Percentiles rank a stretch among this genome's conserved stretches.
phyloP scores from a whole-genome alignment of 2,888 invertebrate genomes.

The Barypeithes pellucidus region DNA sequence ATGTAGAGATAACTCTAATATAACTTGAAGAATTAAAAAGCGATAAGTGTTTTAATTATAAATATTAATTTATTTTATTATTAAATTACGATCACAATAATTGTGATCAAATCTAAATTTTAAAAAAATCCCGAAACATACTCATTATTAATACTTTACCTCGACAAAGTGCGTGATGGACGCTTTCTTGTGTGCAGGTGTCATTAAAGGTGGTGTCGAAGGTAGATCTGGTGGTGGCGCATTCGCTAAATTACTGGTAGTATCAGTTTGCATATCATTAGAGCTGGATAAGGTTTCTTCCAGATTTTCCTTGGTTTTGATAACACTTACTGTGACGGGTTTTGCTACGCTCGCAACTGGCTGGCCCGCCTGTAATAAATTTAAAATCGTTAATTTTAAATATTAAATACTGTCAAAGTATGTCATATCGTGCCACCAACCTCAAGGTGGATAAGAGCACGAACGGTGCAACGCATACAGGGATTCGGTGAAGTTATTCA shows the following conservation, averaged over 20 bases:
- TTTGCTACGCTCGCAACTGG: constrained; percentile 49
- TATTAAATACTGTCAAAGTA: constrained; percentile 8
- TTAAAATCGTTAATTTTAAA: constrained; percentile 9
- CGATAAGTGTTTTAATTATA: no score
- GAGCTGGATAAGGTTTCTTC: constrained; percentile 45
- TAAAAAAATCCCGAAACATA: no score
- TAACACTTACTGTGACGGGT: constrained; percentile 65
- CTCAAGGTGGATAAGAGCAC: background rate
- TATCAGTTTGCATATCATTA: constrained; percentile 21
- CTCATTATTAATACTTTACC: constrained; percentile 47
- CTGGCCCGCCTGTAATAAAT: constrained; percentile 31
- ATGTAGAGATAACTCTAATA: no score
- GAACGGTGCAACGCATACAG: no score
- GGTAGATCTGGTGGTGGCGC: constrained; percentile 6
- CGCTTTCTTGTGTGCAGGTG: constrained; percentile 67
- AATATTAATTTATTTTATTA: no score
- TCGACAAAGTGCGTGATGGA: constrained; percentile 75
- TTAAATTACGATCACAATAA: no score
- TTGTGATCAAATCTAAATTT: no score
- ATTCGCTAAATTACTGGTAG: constrained; percentile 16
- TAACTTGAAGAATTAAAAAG: no score
- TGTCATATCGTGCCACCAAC: background rate
- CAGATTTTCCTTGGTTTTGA: constrained; percentile 62
- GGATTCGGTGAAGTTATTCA: no score
- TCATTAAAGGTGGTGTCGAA: constrained; percentile 47